phyloP scores from a whole-genome alignment of 2,797 vertebrate genomes.

The Neopelma chrysocephalum region DNA sequence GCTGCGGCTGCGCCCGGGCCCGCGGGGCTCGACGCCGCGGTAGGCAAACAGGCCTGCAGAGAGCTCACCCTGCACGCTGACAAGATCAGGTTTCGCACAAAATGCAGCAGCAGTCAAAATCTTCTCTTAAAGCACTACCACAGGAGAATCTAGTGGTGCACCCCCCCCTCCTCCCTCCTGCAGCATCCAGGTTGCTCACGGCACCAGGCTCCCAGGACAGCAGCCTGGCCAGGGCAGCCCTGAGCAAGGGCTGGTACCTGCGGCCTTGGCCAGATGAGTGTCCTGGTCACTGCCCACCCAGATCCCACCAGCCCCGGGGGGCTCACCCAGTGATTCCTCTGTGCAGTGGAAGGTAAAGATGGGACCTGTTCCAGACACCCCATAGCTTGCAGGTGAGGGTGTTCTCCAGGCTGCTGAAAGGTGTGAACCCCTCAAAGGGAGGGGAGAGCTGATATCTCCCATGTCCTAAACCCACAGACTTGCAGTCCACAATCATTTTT shows the following conservation, averaged over 20 bases:
- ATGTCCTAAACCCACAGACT: neutral
- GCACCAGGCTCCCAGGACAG: fast-evolving
- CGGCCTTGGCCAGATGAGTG: fast-evolving
- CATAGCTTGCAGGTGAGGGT: neutral
- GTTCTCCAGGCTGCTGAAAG: neutral
- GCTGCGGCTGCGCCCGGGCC: neutral
- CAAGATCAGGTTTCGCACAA: slow-evolving; percentile 46
- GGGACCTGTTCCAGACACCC: neutral
- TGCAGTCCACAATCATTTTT: neutral
- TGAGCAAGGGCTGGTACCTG: fast-evolving
- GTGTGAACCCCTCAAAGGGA: neutral
- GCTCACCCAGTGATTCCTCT: fast-evolving
- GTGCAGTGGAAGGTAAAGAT: fast-evolving
- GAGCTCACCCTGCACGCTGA: neutral
- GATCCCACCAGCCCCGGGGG: fast-evolving
- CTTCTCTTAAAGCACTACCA: neutral
- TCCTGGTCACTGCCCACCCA: neutral
- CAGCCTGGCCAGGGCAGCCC: neutral
- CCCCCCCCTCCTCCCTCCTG: neutral
- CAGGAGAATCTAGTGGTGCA: neutral
- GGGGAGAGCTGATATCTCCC: neutral
- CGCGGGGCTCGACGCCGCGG: neutral
- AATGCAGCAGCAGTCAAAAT: slow-evolving; percentile 33
- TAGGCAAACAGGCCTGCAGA: neutral
- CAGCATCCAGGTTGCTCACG: neutral